Evolutionary conservation across 2,113 vertebrate genomes (phyloP).

Genomic region (Globicephala melas): DNA sequence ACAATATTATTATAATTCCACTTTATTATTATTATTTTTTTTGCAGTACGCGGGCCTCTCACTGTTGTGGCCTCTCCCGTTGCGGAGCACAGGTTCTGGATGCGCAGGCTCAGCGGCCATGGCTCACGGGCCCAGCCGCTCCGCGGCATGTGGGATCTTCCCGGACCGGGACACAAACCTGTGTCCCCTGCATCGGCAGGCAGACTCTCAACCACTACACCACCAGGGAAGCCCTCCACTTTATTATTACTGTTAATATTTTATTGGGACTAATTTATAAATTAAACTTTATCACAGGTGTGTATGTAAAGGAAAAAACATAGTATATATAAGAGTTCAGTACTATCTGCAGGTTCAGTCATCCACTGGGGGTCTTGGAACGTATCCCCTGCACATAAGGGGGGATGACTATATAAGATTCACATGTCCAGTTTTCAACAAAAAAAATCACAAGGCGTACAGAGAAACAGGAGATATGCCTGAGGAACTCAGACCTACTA

Average conservation of each 20-base stretch:
- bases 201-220: too few species aligned
- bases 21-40: neutral
- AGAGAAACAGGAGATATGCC: neutral
- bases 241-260: neutral
- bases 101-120: too few species aligned
- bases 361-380: too few species aligned
- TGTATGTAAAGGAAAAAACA: neutral
- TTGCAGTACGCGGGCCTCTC: neutral
- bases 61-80: too few species aligned
- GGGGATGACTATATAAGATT: neutral
- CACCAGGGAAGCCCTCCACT: too few species aligned
- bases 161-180: fast-evolving
- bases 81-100: too few species aligned
- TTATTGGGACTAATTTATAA: neutral
- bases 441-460: neutral
- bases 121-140: too few species aligned
- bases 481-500: neutral
- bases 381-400: too few species aligned
- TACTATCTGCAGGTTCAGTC: too few species aligned
- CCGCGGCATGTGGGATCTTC: too few species aligned
- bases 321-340: too few species aligned
- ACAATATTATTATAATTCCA: neutral
- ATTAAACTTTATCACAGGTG: neutral
- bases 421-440: neutral
- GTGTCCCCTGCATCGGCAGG: too few species aligned